phyloP scores from a whole-genome alignment of 2,888 invertebrate genomes.

The Cephus spinipes region DNA sequence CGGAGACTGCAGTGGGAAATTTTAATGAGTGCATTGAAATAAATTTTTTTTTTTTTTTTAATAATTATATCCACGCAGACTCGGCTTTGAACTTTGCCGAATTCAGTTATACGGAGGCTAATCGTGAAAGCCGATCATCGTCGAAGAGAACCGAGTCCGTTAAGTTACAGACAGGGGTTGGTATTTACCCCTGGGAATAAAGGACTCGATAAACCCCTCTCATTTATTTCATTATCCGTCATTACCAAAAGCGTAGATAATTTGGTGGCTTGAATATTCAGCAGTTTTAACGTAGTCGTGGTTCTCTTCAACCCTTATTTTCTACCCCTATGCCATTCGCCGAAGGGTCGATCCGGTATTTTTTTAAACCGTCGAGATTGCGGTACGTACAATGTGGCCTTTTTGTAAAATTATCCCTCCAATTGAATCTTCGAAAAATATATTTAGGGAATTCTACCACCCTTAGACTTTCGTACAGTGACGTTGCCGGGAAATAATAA shows the following conservation, averaged over 20 bases:
- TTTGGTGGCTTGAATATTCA: constrained; percentile 6
- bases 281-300: background rate
- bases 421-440: background rate
- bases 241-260: constrained; percentile 14
- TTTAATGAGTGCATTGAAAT: background rate
- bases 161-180: too few relatives aligned
- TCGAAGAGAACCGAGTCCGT: too few relatives aligned
- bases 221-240: constrained; percentile 10
- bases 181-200: too few relatives aligned
- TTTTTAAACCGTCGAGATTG: background rate
- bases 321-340: background rate
- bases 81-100: background rate
- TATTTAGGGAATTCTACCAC: background rate
- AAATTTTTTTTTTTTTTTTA: background rate
- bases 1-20: background rate
- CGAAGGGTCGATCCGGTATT: background rate
- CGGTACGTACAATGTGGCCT: too few relatives aligned
- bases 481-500: background rate
- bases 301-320: background rate
- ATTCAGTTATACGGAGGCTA: background rate
- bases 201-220: background rate
- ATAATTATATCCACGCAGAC: background rate
- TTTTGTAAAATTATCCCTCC: background rate
- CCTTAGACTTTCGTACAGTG: background rate
- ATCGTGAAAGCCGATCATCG: background rate